Evolutionary conservation across 1,140 invertebrate species (phyloP).

Genomic region (Cotesia vestalis): DNA sequence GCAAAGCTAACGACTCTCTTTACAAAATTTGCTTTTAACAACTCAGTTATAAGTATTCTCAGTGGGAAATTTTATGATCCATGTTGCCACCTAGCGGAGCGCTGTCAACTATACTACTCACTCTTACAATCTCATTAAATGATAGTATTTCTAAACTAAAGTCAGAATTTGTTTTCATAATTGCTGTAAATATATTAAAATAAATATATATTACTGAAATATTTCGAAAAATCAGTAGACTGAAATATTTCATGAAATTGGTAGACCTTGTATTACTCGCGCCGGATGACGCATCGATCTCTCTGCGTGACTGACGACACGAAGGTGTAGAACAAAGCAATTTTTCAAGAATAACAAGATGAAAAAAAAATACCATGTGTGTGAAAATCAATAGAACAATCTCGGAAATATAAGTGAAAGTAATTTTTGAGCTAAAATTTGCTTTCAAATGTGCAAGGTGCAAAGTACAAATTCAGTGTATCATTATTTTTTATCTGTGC

Average conservation of each 20-base stretch:
- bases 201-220: not conserved
- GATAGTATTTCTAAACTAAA: too few species aligned
- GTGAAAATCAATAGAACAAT: not conserved
- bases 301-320: slow-evolving; percentile 17
- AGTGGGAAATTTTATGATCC: too few species aligned
- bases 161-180: too few species aligned
- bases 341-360: slow-evolving; percentile 8
- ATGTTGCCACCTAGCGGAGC: too few species aligned
- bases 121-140: too few species aligned
- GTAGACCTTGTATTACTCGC: slow-evolving; percentile 7
- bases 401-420: not conserved
- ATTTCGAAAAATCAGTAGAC: not conserved
- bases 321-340: slow-evolving; percentile 14
- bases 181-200: too few species aligned
- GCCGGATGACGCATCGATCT: slow-evolving; percentile 12
- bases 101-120: too few species aligned
- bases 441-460: too few species aligned
- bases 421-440: too few species aligned
- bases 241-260: not conserved
- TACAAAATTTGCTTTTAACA: slow-evolving; percentile 35
- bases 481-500: too few species aligned
- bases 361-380: not conserved
- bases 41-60: not conserved
- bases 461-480: too few species aligned
- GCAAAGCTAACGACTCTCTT: slow-evolving; percentile 69